Percentiles rank a stretch among this genome's conserved stretches.
Evolutionary conservation across 2,888 invertebrate genomes (phyloP).

Genomic region (Phalera bucephala): DNA sequence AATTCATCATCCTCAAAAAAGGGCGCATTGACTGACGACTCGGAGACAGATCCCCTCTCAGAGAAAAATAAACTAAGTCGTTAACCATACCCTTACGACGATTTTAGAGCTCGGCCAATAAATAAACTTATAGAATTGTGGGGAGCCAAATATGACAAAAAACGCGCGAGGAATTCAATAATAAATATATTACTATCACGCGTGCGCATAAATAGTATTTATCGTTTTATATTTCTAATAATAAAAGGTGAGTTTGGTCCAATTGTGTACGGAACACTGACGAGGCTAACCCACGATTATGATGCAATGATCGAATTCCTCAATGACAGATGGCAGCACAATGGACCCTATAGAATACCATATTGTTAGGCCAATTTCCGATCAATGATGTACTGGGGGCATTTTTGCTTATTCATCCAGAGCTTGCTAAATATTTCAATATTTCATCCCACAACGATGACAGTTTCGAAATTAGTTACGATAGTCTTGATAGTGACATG

Average conservation of each 20-base stretch:
- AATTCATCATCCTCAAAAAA: too few relatives aligned
- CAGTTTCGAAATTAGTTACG: constrained; percentile 40
- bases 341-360: constrained; percentile 41
- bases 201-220: constrained; percentile 58
- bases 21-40: constrained; percentile 59
- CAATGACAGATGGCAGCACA: constrained; percentile 75
- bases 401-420: constrained; percentile 68
- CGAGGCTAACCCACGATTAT: constrained; percentile 62
- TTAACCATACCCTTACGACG: constrained; percentile 65
- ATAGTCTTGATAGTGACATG: constrained; percentile 22
- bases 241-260: constrained; percentile 57
- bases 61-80: constrained; percentile 64
- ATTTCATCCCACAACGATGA: constrained; percentile 54
- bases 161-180: constrained; percentile 44
- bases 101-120: constrained; percentile 72
- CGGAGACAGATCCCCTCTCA: constrained; percentile 56
- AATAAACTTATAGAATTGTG: constrained; percentile 73
- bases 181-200: constrained; percentile 64
- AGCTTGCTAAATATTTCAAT: constrained; percentile 38
- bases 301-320: constrained; percentile 61
- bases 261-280: constrained; percentile 41
- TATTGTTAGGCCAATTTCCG: constrained; percentile 67
- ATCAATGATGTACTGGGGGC: constrained; percentile 60
- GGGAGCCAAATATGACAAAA: constrained; percentile 42
- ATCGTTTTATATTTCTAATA: constrained; percentile 54